Evolutionary conservation across 2,888 invertebrate species (phyloP), one percentile per base, ranked within the genome.

Genomic region (Psylliodes chrysocephalus): DNA sequence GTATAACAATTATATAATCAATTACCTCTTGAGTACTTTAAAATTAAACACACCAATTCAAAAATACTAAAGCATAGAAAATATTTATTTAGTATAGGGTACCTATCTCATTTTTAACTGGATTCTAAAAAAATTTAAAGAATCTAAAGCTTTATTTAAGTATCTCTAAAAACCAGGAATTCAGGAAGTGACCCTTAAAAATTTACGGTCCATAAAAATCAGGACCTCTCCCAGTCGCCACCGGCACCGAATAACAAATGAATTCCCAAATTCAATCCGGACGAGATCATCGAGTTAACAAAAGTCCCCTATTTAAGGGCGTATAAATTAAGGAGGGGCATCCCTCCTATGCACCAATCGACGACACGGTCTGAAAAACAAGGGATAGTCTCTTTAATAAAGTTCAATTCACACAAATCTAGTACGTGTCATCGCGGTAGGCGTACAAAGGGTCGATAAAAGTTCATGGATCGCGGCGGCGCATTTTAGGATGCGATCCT

Each of bases 361-460:
- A 60, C 52, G 65, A 42, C 51, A 35, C 81, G 81, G 82, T 81
- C 75, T 79, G 83, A 84, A 85, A 85, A 85, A 84, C 85, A 84
- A 84, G 86, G 85, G 85, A 85, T 84, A 85, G 85, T 84, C 83
- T 80, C 82, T 82, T 79, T 80, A 79, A 80, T 77, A 78, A 80
- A 82, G 76, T 78, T 77, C 79, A 64, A 64, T 73, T 71, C 71
- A 71, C 70, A 66, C 68, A 71, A 72, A 75, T 73, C 73, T 72
- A 79, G 79, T 78, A 78, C 82, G 85, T 83, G 85, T 85, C 83
- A 83, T 85, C 85, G 81, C 84, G 85, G 86, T 74, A 74, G 77
- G 77, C 77, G 77, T 70, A 68, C 64, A 68, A 70, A 70, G 73
- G 73, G 76, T 77, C 77, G 78, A 76, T 76, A 75, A 76, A 70